These are phyloP conservation scores for Heliconius hewitsoni DNA, from an alignment of 1,140 invertebrate species.

Conservation along the genomic window DNA sequence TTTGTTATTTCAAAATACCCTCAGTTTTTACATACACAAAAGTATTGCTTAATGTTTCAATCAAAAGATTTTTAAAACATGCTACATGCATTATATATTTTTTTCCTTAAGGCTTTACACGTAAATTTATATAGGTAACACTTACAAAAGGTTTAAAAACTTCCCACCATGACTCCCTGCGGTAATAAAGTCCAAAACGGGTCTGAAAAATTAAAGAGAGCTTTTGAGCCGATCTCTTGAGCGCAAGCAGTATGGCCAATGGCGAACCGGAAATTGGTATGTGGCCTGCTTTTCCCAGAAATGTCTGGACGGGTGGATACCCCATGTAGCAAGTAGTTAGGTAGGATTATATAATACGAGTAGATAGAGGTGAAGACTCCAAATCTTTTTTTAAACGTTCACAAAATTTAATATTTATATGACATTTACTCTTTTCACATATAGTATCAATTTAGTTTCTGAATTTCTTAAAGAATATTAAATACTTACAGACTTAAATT, in stretches of 20 bases:
- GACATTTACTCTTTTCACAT: neutral
- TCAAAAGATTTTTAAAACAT: neutral
- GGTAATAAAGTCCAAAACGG: slow-evolving; percentile 30
- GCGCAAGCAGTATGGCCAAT: slow-evolving; percentile 51
- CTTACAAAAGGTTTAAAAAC: neutral
- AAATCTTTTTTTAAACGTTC: neutral
- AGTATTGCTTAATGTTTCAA: neutral
- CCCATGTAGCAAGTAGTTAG: neutral
- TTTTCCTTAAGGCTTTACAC: neutral
- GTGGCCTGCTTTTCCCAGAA: slow-evolving; percentile 78
- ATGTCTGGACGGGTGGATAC: slow-evolving; percentile 45
- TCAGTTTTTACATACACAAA: neutral
- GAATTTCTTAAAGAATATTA: neutral
- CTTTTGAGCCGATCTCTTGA: slow-evolving; percentile 46
- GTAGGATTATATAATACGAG: neutral
- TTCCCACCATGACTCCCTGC: neutral
- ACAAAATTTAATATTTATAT: neutral
- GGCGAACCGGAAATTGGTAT: slow-evolving; percentile 59
- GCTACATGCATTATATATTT: neutral
- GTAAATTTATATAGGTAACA: neutral
- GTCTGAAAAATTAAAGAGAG: slow-evolving; percentile 45
- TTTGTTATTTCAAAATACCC: neutral
- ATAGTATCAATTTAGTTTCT: neutral
- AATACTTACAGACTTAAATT: neutral
- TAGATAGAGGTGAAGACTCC: neutral